Base-by-base conservation (phyloP, 1,140 invertebrate genomes). In the Drosophila jambulina region DNA sequence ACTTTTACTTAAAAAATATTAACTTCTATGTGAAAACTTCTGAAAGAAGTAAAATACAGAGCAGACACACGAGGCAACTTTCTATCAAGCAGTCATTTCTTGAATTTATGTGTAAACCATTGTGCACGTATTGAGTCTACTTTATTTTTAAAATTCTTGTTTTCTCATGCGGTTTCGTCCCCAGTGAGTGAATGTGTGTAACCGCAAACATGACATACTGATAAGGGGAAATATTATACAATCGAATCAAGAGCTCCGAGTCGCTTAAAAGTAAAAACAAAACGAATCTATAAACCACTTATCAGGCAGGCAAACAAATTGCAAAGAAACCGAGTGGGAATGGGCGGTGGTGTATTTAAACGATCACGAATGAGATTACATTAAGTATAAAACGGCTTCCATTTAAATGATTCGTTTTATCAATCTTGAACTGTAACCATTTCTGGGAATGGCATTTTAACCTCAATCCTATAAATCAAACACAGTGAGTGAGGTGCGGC, bases 211-310 rank as follows among this genome's bases (percentile, higher is more conserved):
- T 74, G 48, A 40, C 57, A 53, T 54, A 42, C 32, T 75, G 69
- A 75, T 75, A 75, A 75, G 57, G 32, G 69, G 38, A 36, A 45
- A 74, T 48, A 63, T 75, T 75, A 63, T 75, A 75, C 71, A 75
- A 75, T 75, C 70, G 57, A 63, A 61, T 48, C 69, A 46, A 61
- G 65, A 67, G 25, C 48, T 34, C 1, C n/a, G 27, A 68, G 25
- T 48, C 8, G 25, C 23, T 68, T 40, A 15, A 68, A 63, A 68
- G 65, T 67, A 68, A 68, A 65, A 67, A 49, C 34, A 49, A 34
- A 68, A 21, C 34, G 21, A 67, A 68, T 48, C 62, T 40, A 68
- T 67, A 67, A 67, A 6, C 25, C 38, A 34, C 25, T 75, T 75
- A 75, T 75, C 71, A 62, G 57, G 38, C 38, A 64, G 56, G 69